Evolutionary conservation across 2,113 vertebrate genomes (phyloP), one percentile per base, ranked within the genome.

Genomic region (Campylorhamphus procurvoides): DNA sequence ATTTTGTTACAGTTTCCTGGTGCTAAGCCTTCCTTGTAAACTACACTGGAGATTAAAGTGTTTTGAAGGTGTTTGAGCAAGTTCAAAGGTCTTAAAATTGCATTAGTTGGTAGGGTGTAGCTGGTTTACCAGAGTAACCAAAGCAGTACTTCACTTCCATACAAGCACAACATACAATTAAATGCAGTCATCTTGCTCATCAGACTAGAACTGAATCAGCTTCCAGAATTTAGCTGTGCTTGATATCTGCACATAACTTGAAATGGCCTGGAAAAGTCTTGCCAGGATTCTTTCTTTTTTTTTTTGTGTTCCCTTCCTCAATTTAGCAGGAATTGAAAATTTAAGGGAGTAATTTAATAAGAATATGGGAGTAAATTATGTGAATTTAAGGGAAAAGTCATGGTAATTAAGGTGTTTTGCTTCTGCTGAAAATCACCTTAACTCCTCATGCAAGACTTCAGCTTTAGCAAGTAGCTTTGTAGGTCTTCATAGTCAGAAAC

Each of bases 391-490:
- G 50, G 37, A 88, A 90, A 93, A 81, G 12, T 81, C 12, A 12
- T 3, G 7, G 58, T 52, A 84, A 63, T 40, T 12, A 68, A 74
- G 52, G 29, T 66, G 39, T 64, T 92, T 68, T 71, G 0, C 35
- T 89, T 93, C 73, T 90, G 60, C 47, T 87, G 71, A 91, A 91
- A 83, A 79, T 78, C n/a, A 68, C 52, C 31, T 81, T 60, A 49
- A 46, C 49, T 90, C 44, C 46, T 78, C 18, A 42, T 2, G 3
- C 28, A 78, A 80, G 76, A 22, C 14, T 89, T 82, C 66, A 89
- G 52, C 73, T 74, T 95, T 89, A 83, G 50, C 71, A 79, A 81
- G 71, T 27, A 58, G 25, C 47, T 81, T 75, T 75, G 68, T 89
- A 79, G 47, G 33, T 67, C 91, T 86, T 75, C 49, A 4, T 20